Base-by-base conservation (phyloP, 2,113 vertebrate genomes). In the Excalfactoria chinensis region DNA sequence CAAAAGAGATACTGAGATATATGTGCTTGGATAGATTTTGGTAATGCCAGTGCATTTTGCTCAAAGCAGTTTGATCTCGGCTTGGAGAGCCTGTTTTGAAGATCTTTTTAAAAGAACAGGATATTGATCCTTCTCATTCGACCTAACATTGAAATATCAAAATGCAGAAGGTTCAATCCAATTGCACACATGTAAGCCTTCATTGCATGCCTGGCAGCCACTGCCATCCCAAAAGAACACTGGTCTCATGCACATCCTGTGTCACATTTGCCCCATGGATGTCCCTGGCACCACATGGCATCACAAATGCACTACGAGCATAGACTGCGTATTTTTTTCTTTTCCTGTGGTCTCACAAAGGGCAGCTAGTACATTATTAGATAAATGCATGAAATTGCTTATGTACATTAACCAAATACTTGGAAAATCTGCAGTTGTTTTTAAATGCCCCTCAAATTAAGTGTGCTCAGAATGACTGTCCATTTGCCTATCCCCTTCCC, bases 321-420 rank as follows among this genome's bases (percentile, higher is more conserved):
- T 30, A 55, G 40, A 56, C 79, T 59, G 79, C 53, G 69, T 13
- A 37, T 59, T 16, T 76, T 76, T 41, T 41, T 41, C 18, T 46
- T 85, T 76, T 85, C 35, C 20, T 51, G 35, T 11, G 3, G 12
- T 44, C 43, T 48, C 60, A 32, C 28, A 16, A 76, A 18, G 16
- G 15, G 9, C 64, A 81, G 35, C 23, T 34, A 44, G 5, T 30
- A 17, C 55, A 30, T 64, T 62, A 41, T 46, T n/a, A 73, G 37
- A 30, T 46, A 67, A 62, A 20, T 58, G 73, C 53, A n/a, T 51
- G 71, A 81, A 77, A 53, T 13, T 86, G 21, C 35, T 82, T n/a
- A 63, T 0, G 1, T 0, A 1, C 70, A 58, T 60, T 51, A 41
- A 77, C 10, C 26, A 63, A 30, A 53, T 53, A 28, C 51, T 8